Conservation (phyloP, 2,888 invertebrate genomes). For the Scrobipalpa costella region DNA sequence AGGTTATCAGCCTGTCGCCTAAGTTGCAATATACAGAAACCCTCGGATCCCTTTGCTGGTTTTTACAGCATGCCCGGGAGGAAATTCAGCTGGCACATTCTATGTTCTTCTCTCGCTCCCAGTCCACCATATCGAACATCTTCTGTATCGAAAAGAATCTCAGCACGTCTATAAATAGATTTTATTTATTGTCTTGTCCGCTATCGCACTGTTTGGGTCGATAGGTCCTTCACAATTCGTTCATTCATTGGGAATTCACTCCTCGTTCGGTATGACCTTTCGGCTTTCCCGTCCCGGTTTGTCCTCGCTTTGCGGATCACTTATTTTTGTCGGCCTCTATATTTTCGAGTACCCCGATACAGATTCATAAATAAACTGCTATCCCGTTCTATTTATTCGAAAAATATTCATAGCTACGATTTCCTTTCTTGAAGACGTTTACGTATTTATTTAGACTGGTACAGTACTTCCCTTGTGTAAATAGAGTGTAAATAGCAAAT, state of each 20-base stretch:
- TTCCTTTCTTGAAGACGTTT: neutral
- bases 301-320: slow-evolving; percentile 54
- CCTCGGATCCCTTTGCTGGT: too few species aligned
- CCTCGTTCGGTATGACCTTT: slow-evolving; percentile 57
- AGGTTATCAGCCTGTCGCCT: too few species aligned
- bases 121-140: too few species aligned
- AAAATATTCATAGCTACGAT: slow-evolving; percentile 20
- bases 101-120: too few species aligned
- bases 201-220: slow-evolving; percentile 27
- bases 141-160: neutral
- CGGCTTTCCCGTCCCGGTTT: slow-evolving; percentile 51
- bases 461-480: neutral
- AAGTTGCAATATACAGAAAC: too few species aligned
- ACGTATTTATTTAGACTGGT: neutral
- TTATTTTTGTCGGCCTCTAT: slow-evolving; percentile 51
- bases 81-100: too few species aligned
- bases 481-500: neutral
- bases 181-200: slow-evolving; percentile 25
- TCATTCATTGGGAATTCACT: slow-evolving; percentile 59
- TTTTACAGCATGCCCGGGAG: too few species aligned
- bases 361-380: slow-evolving; percentile 48
- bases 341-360: slow-evolving; percentile 43
- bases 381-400: neutral
- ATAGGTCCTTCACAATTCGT: slow-evolving; percentile 48
- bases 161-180: neutral